phyloP scores from a whole-genome alignment of 2,797 vertebrate species.

The Merluccius polli region DNA sequence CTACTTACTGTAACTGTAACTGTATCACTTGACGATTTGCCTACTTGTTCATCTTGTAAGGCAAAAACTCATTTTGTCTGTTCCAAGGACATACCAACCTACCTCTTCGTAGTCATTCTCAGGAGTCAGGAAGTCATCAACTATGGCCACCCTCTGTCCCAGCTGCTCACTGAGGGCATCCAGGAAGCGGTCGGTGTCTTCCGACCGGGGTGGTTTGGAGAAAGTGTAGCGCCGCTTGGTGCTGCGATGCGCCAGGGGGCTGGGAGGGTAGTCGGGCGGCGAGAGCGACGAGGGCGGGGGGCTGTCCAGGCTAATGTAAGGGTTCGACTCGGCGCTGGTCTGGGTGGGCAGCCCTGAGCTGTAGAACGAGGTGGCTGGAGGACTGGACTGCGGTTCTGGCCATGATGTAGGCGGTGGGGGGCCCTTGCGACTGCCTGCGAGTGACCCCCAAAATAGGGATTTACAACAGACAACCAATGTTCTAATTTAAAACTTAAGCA shows the following conservation, averaged over 20 bases:
- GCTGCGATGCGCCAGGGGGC: constrained; percentile 71
- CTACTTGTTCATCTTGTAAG: neutral
- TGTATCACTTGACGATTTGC: neutral
- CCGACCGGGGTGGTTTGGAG: constrained; percentile 82
- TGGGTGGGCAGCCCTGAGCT: constrained; percentile 79
- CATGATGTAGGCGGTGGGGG: constrained; percentile 66
- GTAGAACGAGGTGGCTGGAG: constrained; percentile 74
- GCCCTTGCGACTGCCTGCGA: constrained; percentile 68
- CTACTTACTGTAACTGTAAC: too few relatives aligned
- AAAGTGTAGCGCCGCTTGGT: constrained; percentile 89
- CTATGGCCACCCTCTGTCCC: constrained; percentile 82
- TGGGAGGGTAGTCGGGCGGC: constrained; percentile 64
- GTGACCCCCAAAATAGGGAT: constrained; percentile 4
- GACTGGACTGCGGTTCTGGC: constrained; percentile 76
- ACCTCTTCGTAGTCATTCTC: constrained; percentile 99
- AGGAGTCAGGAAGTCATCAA: constrained; percentile 92
- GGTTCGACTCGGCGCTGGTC: constrained; percentile 90
- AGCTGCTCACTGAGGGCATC: constrained; percentile 90
- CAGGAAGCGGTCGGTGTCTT: constrained; percentile 93
- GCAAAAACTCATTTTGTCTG: neutral
- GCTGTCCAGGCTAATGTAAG: constrained; percentile 94
- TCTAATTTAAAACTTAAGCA: too few relatives aligned
- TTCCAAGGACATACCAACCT: neutral
- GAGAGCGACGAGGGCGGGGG: constrained; percentile 84
- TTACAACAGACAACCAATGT: neutral